phyloP scores from a whole-genome alignment of 2,113 vertebrate species.

The Copsychus sechellarum region DNA sequence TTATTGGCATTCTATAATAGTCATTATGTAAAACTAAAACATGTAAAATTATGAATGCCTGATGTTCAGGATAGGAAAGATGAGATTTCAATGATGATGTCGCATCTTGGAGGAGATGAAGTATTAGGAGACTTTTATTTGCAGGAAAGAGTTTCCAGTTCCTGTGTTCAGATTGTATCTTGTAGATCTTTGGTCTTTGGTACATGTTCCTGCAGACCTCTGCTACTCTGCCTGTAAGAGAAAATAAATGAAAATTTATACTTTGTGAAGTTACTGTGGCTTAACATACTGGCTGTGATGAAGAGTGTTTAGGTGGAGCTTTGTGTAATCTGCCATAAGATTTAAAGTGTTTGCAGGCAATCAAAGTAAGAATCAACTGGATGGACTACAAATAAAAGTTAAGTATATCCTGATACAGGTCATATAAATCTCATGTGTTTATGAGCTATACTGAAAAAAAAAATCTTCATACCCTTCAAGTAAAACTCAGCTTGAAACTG shows the following conservation, averaged over 20 bases:
- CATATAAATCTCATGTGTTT: not conserved
- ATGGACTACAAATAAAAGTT: not conserved
- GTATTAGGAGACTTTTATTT: not conserved
- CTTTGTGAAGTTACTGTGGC: not conserved
- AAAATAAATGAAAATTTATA: not conserved
- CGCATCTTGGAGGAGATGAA: rapidly evolving
- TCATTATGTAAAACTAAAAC: not conserved
- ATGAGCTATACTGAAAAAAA: not conserved
- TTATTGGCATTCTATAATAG: not conserved
- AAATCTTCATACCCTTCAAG: not conserved
- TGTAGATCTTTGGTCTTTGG: not conserved
- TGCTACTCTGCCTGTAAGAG: not conserved
- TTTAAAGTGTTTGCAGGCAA: not conserved
- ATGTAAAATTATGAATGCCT: not conserved
- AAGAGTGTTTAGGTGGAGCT: not conserved
- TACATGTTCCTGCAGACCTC: not conserved
- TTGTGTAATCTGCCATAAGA: not conserved
- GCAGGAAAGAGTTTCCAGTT: not conserved
- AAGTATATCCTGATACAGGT: not conserved
- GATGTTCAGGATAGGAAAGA: not conserved
- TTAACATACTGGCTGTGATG: not conserved
- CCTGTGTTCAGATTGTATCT: not conserved
- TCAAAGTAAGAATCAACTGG: not conserved
- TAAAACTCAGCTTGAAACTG: not conserved
- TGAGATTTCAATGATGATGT: not conserved